These are phyloP conservation scores for Cephalopachus bancanus DNA, from an alignment of 2,797 vertebrate species.

Conservation along the genomic window DNA sequence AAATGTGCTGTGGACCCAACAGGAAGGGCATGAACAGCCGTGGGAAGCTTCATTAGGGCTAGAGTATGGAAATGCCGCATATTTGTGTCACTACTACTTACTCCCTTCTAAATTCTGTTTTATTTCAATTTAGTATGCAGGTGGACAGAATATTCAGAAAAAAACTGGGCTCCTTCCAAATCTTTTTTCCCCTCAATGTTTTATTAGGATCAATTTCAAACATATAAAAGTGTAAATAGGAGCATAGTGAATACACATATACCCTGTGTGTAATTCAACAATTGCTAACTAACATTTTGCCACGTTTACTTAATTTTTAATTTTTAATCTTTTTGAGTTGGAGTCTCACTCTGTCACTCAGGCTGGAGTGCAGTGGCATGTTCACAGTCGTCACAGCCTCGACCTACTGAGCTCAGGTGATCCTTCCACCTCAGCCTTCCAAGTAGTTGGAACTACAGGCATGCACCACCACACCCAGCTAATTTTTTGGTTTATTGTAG, in stretches of 20 bases:
- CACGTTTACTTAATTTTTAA: not conserved
- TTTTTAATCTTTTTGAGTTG: too few relatives aligned
- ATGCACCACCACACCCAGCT: too few relatives aligned
- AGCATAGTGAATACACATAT: not conserved
- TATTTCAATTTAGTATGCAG: not conserved
- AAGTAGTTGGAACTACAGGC: too few relatives aligned
- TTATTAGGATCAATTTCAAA: slow-evolving; percentile 36
- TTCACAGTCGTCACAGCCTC: too few relatives aligned
- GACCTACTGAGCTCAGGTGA: too few relatives aligned
- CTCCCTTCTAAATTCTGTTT: not conserved
- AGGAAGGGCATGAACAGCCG: not conserved
- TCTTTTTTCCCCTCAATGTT: not conserved
- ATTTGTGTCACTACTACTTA: not conserved
- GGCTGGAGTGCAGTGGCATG: too few relatives aligned
- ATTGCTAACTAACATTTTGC: not conserved
- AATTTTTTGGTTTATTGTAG: too few relatives aligned
- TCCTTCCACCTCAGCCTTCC: too few relatives aligned
- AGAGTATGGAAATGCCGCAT: accelerated
- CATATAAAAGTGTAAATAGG: not conserved
- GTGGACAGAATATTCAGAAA: not conserved
- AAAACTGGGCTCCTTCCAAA: not conserved
- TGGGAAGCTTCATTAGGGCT: not conserved
- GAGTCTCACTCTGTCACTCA: too few relatives aligned
- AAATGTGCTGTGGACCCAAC: not conserved
- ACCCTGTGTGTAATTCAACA: not conserved